Evolutionary conservation across 2,113 vertebrate genomes (phyloP).

Genomic region (Ptychochromis oligacanthus): DNA sequence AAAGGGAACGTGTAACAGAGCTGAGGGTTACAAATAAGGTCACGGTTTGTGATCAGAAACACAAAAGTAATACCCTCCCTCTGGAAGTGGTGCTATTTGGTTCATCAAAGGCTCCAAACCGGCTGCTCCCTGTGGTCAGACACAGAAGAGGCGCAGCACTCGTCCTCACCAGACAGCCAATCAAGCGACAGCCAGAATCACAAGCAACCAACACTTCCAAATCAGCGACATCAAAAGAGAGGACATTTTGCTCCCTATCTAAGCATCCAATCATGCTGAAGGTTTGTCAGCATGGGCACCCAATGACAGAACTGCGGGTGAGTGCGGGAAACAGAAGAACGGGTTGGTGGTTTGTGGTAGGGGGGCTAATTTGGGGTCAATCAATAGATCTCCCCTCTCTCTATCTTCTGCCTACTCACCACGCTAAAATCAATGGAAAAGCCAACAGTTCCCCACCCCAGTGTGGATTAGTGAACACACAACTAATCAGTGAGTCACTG

Average conservation of each 20-base stretch:
- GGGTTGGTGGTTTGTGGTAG: slow-evolving; percentile 51
- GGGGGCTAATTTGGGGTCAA: slow-evolving; percentile 86
- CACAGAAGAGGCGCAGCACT: slow-evolving; percentile 31
- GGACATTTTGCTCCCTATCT: slow-evolving; percentile 6
- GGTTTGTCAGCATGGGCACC: slow-evolving; percentile 53
- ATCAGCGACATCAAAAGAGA: slow-evolving; percentile 44
- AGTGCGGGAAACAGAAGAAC: slow-evolving; percentile 49
- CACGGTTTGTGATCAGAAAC: slow-evolving; percentile 59
- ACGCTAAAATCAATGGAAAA: slow-evolving; percentile 84
- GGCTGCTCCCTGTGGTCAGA: slow-evolving; percentile 41
- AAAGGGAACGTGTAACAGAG: slow-evolving; percentile 5
- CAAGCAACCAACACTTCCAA: slow-evolving; percentile 52
- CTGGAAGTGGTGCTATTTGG: slow-evolving; percentile 43
- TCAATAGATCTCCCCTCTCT: slow-evolving; percentile 84
- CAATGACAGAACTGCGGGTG: slow-evolving; percentile 57
- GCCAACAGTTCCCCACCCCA: slow-evolving; percentile 82
- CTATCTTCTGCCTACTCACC: slow-evolving; percentile 80
- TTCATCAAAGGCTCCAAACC: slow-evolving; percentile 62
- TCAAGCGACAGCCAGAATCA: slow-evolving; percentile 45
- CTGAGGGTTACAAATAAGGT: slow-evolving; percentile 49
- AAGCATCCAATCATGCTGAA: slow-evolving; percentile 53
- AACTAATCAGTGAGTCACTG: slow-evolving; percentile 84
- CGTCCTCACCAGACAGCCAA: slow-evolving; percentile 48
- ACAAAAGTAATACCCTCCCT: slow-evolving; percentile 50
- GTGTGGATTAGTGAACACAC: slow-evolving; percentile 85